Conservation (phyloP, 2,113 vertebrate species). For the Muntiacus reevesi region DNA sequence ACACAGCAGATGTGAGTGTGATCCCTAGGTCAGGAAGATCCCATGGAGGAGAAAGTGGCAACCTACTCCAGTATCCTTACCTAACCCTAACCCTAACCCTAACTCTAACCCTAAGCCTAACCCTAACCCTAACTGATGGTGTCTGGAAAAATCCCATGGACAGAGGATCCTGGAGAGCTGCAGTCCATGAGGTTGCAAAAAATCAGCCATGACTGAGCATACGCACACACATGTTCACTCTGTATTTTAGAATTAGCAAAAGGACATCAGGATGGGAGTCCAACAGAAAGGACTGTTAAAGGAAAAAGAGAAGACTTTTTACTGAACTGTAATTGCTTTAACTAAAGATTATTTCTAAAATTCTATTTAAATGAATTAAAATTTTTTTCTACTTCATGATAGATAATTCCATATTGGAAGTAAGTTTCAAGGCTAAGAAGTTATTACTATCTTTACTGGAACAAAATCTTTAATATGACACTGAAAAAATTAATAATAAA, state of each 20-base stretch:
- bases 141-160: not conserved
- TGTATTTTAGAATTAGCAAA: not conserved
- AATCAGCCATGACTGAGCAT: not conserved
- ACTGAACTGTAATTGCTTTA: not conserved
- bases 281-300: not conserved
- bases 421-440: slow-evolving; percentile 36
- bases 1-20: not conserved
- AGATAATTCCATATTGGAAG: slow-evolving; percentile 27
- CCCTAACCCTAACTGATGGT: too few relatives aligned
- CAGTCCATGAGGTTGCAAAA: not conserved
- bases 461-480: slow-evolving; percentile 43
- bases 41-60: not conserved
- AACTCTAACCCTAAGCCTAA: too few relatives aligned
- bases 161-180: not conserved
- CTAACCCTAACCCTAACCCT: too few relatives aligned
- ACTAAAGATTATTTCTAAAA: slow-evolving; percentile 49
- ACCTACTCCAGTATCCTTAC: not conserved
- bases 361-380: slow-evolving; percentile 29
- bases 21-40: not conserved
- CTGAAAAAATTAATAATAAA: slow-evolving; percentile 54
- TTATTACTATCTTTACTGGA: slow-evolving; percentile 39
- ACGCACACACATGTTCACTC: not conserved
- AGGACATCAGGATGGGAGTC: not conserved
- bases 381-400: slow-evolving; percentile 8
- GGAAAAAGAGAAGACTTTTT: not conserved